Conservation (phyloP, 1,140 invertebrate genomes). For the Drosophila aff. region DNA sequence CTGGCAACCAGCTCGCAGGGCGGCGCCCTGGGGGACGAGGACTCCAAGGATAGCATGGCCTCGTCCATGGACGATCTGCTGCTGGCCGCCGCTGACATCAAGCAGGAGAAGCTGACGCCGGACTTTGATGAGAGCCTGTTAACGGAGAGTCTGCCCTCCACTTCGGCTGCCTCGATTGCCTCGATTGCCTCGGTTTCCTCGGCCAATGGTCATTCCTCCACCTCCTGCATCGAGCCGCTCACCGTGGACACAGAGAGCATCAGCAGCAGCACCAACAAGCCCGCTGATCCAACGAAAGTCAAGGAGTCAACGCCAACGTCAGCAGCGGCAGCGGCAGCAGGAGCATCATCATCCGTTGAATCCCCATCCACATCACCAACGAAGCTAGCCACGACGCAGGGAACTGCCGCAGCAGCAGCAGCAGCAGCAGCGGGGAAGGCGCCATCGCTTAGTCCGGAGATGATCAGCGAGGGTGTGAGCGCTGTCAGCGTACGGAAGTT, state of each 20-base stretch:
- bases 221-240: conserved; percentile 55
- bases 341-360: background rate
- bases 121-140: conserved; percentile 62
- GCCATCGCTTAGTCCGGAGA: conserved; percentile 73
- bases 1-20: conserved; percentile 53
- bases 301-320: conserved; percentile 11
- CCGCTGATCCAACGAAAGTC: conserved; percentile 8
- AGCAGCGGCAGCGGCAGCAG: background rate
- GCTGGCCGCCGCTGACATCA: conserved; percentile 63
- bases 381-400: background rate
- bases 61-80: conserved; percentile 76
- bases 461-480: conserved; percentile 81
- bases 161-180: conserved; percentile 22
- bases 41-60: conserved; percentile 79
- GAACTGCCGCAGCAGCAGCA: no score
- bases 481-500: conserved; percentile 82
- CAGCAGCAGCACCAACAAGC: conserved; percentile 2
- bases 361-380: background rate
- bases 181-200: conserved; percentile 2
- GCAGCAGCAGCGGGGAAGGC: conserved; percentile 47
- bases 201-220: conserved; percentile 47
- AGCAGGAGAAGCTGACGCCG: conserved; percentile 64
- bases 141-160: conserved; percentile 18
- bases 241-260: conserved; percentile 57
- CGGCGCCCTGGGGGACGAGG: conserved; percentile 61